Conservation (phyloP, 2,888 invertebrate species). For the Allolobophora icterica region DNA sequence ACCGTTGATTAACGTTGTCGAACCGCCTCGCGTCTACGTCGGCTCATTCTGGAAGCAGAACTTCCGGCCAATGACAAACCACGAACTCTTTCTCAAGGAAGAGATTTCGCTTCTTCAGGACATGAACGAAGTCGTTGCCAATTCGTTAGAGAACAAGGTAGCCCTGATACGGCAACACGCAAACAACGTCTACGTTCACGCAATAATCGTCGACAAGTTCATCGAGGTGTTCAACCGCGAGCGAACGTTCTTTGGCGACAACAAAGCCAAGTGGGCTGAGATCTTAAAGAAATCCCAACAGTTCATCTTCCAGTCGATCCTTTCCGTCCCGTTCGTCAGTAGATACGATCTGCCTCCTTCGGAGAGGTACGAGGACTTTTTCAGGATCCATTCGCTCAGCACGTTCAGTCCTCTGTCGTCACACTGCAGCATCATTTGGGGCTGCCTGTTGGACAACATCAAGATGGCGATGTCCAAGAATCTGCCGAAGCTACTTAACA, state of each 20-base stretch:
- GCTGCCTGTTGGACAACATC: slow-evolving; percentile 88
- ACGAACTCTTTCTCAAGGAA: slow-evolving; percentile 82
- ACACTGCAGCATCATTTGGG: slow-evolving; percentile 86
- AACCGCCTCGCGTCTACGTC: slow-evolving; percentile 90
- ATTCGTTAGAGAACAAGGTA: slow-evolving; percentile 90
- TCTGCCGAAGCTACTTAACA: slow-evolving; percentile 37
- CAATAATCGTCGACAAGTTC: slow-evolving; percentile 95
- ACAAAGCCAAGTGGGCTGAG: slow-evolving; percentile 65
- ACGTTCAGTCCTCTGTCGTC: slow-evolving; percentile 87
- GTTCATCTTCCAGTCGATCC: slow-evolving; percentile 50
- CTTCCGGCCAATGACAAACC: slow-evolving; percentile 73
- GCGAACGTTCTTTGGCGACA: slow-evolving; percentile 37
- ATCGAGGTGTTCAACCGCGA: slow-evolving; percentile 63
- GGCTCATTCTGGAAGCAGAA: slow-evolving; percentile 80
- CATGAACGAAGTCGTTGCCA: slow-evolving; percentile 82
- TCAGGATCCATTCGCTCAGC: slow-evolving; percentile 84
- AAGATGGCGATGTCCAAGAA: slow-evolving; percentile 77
- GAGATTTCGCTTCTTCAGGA: slow-evolving; percentile 86
- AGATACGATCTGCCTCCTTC: slow-evolving; percentile 90
- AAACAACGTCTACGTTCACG: slow-evolving; percentile 92
- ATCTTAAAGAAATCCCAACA: slow-evolving; percentile 73
- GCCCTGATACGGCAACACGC: slow-evolving; percentile 92
- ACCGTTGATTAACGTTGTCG: slow-evolving; percentile 91
- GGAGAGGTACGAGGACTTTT: slow-evolving; percentile 91
- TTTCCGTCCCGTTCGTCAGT: slow-evolving; percentile 47